phyloP scores from a whole-genome alignment of 2,113 vertebrate genomes.

The Elaphurus davidianus region DNA sequence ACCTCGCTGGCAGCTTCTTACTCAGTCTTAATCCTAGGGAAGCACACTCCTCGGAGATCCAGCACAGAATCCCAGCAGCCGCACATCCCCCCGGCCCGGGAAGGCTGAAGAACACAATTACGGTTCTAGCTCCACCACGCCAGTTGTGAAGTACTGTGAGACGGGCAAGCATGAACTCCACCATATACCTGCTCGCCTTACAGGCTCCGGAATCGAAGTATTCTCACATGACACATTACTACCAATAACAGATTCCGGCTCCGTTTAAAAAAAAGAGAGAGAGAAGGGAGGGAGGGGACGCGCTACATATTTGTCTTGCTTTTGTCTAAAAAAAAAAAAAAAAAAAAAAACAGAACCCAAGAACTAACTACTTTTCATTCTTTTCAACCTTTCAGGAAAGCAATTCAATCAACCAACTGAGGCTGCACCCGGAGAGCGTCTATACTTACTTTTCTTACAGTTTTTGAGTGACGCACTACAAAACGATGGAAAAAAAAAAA shows the following conservation, averaged over 20 bases:
- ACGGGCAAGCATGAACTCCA: neutral
- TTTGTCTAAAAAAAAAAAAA: constrained; percentile 2
- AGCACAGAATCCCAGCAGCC: neutral
- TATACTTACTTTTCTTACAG: constrained; percentile 84
- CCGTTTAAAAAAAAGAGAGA: constrained; percentile 60
- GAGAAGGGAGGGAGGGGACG: neutral
- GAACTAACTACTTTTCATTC: constrained; percentile 21
- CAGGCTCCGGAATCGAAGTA: constrained; percentile 63
- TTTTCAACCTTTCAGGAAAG: neutral
- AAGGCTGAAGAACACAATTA: neutral
- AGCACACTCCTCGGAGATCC: neutral
- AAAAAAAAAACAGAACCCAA: neutral
- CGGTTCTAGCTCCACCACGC: neutral
- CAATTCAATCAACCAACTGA: neutral
- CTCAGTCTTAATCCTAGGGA: neutral
- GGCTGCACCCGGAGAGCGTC: neutral
- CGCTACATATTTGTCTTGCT: constrained; percentile 37
- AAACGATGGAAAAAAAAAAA: constrained; percentile 71
- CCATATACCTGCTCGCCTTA: constrained; percentile 50
- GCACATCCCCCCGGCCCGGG: neutral
- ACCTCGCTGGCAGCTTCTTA: neutral
- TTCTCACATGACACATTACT: constrained; percentile 66
- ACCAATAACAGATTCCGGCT: constrained; percentile 72
- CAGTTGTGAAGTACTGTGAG: neutral
- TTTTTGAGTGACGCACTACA: constrained; percentile 84